A percentile compares a stretch with the other conserved stretches of the same genome.
Conservation (phyloP, 2,797 vertebrate genomes). For the Tenualosa ilisha region DNA sequence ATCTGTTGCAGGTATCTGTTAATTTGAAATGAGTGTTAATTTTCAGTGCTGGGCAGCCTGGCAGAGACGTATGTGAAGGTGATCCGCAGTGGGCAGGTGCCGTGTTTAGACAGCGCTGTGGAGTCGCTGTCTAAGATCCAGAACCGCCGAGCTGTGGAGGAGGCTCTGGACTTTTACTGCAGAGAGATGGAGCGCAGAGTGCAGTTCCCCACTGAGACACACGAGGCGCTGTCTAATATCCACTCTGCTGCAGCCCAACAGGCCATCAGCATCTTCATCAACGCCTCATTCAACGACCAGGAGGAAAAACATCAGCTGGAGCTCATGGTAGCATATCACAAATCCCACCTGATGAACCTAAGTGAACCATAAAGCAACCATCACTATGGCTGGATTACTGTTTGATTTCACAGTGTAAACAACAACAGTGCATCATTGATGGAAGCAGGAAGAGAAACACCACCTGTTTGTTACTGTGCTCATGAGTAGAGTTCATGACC, state of each 20-base stretch:
- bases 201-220: conserved; percentile 50
- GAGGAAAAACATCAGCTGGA: conserved; percentile 39
- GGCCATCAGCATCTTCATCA: conserved; percentile 55
- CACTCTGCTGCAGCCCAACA: conserved; percentile 53
- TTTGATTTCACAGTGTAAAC: neutral
- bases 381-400: too few relatives aligned
- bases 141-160: conserved; percentile 53
- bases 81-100: conserved; percentile 61
- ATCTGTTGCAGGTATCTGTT: neutral
- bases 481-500: too few relatives aligned
- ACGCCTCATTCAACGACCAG: conserved; percentile 56
- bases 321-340: conserved; percentile 49
- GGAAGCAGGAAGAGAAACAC: too few relatives aligned
- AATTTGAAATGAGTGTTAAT: neutral
- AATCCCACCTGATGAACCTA: neutral
- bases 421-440: too few relatives aligned
- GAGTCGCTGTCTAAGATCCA: conserved; percentile 59
- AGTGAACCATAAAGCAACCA: too few relatives aligned
- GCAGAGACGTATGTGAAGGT: conserved; percentile 59
- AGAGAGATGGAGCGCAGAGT: conserved; percentile 39
- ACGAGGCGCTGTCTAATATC: conserved; percentile 58
- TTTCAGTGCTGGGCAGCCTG: conserved; percentile 62
- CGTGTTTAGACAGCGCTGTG: conserved; percentile 66
- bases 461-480: too few relatives aligned
- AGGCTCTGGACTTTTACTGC: conserved; percentile 55